Conservation (phyloP, 2,797 vertebrate species). For the Synanceia verrucosa region DNA sequence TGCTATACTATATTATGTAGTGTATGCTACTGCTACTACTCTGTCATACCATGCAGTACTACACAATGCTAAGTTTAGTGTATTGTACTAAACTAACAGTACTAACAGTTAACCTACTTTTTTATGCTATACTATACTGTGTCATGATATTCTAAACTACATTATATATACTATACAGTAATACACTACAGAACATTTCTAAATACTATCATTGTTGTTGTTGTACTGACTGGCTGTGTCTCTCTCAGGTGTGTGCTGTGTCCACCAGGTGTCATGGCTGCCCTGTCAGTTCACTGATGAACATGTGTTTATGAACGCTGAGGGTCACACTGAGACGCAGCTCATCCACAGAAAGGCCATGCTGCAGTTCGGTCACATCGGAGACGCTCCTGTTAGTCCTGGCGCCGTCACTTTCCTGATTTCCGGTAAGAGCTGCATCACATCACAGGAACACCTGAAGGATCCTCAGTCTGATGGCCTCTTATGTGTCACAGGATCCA, state of each 20-base stretch:
- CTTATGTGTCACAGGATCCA: slow-evolving; percentile 71
- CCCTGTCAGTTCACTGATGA: slow-evolving; percentile 81
- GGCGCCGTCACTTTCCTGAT: slow-evolving; percentile 77
- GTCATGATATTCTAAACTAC: neutral
- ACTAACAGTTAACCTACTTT: too few species aligned
- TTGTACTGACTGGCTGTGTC: neutral
- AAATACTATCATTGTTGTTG: neutral
- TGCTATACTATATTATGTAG: neutral
- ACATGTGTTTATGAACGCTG: neutral
- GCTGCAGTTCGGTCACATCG: slow-evolving; percentile 78
- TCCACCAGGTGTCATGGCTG: slow-evolving; percentile 69
- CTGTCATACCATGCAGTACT: too few species aligned
- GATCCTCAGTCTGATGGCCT: too few species aligned
- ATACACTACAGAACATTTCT: neutral
- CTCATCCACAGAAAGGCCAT: slow-evolving; percentile 61
- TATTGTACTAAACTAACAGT: too few species aligned
- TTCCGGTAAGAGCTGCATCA: slow-evolving; percentile 59
- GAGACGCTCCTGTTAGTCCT: slow-evolving; percentile 68
- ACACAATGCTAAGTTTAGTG: too few species aligned
- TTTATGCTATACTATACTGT: neutral
- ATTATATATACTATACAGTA: neutral
- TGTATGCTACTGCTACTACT: too few species aligned
- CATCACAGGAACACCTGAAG: neutral
- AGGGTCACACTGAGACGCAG: slow-evolving; percentile 47
- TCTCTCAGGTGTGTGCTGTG: slow-evolving; percentile 57